Base-by-base conservation (phyloP, 2,797 vertebrate genomes). In the Spinus olivaceus region DNA sequence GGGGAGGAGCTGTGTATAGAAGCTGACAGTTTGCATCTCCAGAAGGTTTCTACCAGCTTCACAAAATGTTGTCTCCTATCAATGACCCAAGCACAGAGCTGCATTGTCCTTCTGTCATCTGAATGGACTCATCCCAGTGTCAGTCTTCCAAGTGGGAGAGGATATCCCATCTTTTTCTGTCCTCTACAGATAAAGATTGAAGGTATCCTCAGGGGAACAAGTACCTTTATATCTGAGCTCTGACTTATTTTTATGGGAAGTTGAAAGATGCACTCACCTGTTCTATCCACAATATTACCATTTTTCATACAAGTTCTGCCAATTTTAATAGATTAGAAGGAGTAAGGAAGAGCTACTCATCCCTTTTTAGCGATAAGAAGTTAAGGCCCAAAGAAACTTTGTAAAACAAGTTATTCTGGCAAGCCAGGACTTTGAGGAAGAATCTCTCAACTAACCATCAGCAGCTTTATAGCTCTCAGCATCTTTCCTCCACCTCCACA, bases 1-100 rank as follows among this genome's bases (percentile, higher is more conserved):
- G 23, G 56, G 39, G 54, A 84, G 59, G 33, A 94, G 6, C 88
- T 49, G 51, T 0, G 0, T 6, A 10, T 41, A 41, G 56, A 78
- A 77, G 12, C 6, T 61, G 35, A 32, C 6, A 32, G 35, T 80
- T n/a, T 82, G 17, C n/a, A 59, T 63, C 57, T 87, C 71, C 54
- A 85, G 70, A 49, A 81, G 37, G 37, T 82, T 92, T 61, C 46
- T 69, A 47, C 22, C 30, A 86, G 33, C 19, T 72, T 53, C 77
- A 90, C 24, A 41, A 71, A 86, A 70, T 27, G 5, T 28, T 72
- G 3, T n/a, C 11, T 90, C 30, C 49, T 37, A 9, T 53, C 47
- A 63, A 25, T 24, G 37, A 41, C 9, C 1, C 0, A 74, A 76
- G 14, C 11, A 33, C n/a, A 54, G 50, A 90, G 49, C 24, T 63